Percentiles rank a stretch among this genome's conserved stretches.
phyloP scores from a whole-genome alignment of 92 coral and sea anemone genomes.

The Palythoa caribaeorum region DNA sequence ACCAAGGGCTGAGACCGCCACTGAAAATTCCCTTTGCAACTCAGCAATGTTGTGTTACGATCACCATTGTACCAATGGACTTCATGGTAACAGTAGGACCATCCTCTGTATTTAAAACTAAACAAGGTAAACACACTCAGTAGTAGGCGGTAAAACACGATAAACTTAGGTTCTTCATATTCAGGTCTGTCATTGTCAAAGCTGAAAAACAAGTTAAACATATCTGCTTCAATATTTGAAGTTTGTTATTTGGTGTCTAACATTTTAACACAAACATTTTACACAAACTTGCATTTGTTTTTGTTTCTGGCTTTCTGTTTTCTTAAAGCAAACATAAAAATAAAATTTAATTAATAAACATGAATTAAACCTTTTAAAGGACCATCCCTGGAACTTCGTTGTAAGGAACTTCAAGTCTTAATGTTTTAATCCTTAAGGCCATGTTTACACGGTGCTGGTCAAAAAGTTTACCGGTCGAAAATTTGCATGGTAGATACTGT shows the following conservation, averaged over 20 bases:
- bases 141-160: conserved; percentile 46
- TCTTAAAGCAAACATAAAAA: not conserved
- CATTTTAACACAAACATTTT: not conserved
- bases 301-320: not conserved
- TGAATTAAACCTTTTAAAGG: not conserved
- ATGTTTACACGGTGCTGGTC: no score
- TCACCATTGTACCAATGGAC: conserved; percentile 43
- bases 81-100: conserved; percentile 43
- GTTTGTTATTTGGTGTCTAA: not conserved
- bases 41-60: conserved; percentile 37
- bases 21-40: conserved; percentile 6
- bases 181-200: conserved; percentile 16
- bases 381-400: not conserved
- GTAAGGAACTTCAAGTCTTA: not conserved
- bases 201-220: conserved; percentile 8
- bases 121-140: conserved; percentile 40
- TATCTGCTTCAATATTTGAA: not conserved
- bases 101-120: conserved; percentile 48
- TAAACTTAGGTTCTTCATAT: conserved; percentile 47
- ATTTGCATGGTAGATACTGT: no score
- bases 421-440: not conserved
- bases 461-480: no score
- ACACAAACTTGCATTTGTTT: not conserved
- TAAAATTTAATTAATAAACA: not conserved
- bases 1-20: conserved; percentile 49